phyloP scores from a whole-genome alignment of 2,797 vertebrate genomes.

The Podarcis siculus region DNA sequence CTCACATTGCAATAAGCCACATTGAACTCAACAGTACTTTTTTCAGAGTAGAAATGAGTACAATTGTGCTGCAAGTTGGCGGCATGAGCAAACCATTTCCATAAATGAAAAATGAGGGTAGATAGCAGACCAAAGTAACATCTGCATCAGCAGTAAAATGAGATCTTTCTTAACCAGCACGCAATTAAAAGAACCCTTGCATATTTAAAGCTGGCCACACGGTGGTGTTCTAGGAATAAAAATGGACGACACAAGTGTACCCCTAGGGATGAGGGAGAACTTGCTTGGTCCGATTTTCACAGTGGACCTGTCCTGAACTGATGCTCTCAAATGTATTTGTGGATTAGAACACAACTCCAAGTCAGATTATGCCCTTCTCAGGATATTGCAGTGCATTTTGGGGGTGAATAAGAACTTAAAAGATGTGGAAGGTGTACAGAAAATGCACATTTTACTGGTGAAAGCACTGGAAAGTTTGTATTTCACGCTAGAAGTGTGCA shows the following conservation, averaged over 20 bases:
- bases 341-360: too few species aligned
- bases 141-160: neutral
- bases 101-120: neutral
- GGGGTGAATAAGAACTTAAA: too few species aligned
- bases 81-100: neutral
- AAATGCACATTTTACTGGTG: too few species aligned
- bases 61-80: neutral
- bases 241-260: neutral
- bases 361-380: too few species aligned
- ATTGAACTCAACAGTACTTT: neutral
- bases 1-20: neutral
- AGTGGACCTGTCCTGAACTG: too few species aligned
- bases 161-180: neutral
- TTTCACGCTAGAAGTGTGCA: too few species aligned
- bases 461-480: too few species aligned
- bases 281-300: too few species aligned
- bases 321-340: too few species aligned
- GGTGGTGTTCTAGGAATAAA: conserved; percentile 40
- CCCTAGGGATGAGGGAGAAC: too few species aligned
- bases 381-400: too few species aligned
- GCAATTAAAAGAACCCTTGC: conserved; percentile 15
- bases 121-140: neutral
- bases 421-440: too few species aligned
- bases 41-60: neutral
- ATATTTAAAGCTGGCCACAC: conserved; percentile 52